Evolutionary conservation across 1,140 invertebrate species (phyloP), one percentile per base, ranked within the genome.

Genomic region (Zaprionus africanus): DNA sequence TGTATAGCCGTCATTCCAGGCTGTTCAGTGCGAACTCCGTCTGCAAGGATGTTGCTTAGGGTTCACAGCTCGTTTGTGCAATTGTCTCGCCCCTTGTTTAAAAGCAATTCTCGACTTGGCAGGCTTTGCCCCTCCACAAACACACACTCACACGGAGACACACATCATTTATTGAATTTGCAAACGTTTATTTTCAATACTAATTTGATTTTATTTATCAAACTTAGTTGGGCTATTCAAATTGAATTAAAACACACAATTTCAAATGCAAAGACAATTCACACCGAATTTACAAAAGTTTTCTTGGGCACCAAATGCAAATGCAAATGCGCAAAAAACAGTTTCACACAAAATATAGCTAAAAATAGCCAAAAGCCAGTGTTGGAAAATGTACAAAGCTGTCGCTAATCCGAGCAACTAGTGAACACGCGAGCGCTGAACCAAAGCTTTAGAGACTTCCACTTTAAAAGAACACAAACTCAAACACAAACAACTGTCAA

Each of bases 91-190:
- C 81, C 86, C 86, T 73, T 46, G 66, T 78, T 78, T 72, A 71
- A 67, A 80, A 86, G 87, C 81, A 81, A 92, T 92, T 92, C 92
- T 92, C 92, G 92, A 92, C 92, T 92, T 92, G 91, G 80, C 92
- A 92, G 92, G 92, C 92, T 92, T 92, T 91, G 72, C 67, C 85
- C 91, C 84, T 31, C 71, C 49, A 38, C 49, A 54, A 34, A 72
- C 56, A 76, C 28, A 62, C 28, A 49, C 17, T 66, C 76, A 68
- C 49, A 78, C 53, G 70, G 57, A 71, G 24, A 80, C 71, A 74
- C 58, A 60, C 78, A 81, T 81, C 67, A 73, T 74, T 87, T 87
- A 82, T 88, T 81, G 84, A 88, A 88, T 67, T 67, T 69, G 71
- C 59, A 64, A 75, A 57, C 34, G 22, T 85, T 82, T 51, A 59